Base-by-base conservation (phyloP, 2,797 vertebrate species). In the Anguilla marmorata region DNA sequence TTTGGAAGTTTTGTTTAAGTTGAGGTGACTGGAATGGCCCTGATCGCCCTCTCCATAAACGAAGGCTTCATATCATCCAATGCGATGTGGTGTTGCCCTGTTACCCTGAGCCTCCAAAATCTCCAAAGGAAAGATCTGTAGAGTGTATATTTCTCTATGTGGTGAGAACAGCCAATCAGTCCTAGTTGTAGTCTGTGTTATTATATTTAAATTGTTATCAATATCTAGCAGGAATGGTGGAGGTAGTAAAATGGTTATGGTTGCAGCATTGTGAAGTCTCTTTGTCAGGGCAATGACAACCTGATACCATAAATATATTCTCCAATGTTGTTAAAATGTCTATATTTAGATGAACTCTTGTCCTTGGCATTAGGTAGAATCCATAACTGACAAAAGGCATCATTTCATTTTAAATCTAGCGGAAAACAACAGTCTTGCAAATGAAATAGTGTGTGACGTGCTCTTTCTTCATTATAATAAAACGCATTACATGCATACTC, bases 331-430 rank as follows among this genome's bases (percentile, higher is more conserved):
- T 85, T 80, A 88, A 89, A 88, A 89, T 90, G 89, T 87, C 91
- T 94, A 92, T 93, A 93, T 94, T 94, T 93, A 93, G 92, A 94
- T 90, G 88, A 93, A 93, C 92, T 90, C 90, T 85, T 80, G 94
- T 95, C 95, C 94, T 96, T 95, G 93, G 93, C 92, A 94, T 93
- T 91, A 93, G 94, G 93, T 92, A 92, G 89, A 85, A 89, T 90
- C 91, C 89, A 94, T 94, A 95, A 94, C 91, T 82, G 45, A 82
- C 41, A 93, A 93, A 93, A 94, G 91, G 91, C 92, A 94, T 94
- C 90, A 92, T 95, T 95, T 94, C 93, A 94, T 95, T 93, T 95
- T 89, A 93, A 93, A 95, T 92, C 94, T 93, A 93, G 91, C 92
- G 90, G 88, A 92, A 92, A 89, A 82, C 87, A 90, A 90, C 88